Percentiles rank a stretch among this genome's conserved stretches.
phyloP scores from a whole-genome alignment of 2,113 vertebrate species.

The Ginglymostoma cirratum region DNA sequence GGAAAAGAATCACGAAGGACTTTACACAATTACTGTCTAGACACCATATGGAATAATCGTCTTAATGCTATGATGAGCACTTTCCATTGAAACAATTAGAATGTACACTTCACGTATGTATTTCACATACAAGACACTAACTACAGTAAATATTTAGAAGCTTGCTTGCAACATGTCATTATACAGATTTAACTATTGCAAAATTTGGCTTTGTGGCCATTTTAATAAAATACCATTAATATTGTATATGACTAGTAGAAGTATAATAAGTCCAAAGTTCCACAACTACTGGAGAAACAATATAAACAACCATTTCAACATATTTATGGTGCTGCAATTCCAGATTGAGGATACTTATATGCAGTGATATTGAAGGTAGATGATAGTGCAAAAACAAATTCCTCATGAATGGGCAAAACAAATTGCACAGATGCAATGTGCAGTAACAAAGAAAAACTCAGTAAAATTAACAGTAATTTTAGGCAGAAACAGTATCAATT shows the following conservation, averaged over 20 bases:
- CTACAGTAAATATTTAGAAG: background rate
- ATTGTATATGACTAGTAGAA: background rate
- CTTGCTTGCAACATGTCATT: background rate
- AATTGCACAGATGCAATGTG: background rate
- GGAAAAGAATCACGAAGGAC: background rate
- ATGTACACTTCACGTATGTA: background rate
- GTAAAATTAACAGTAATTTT: background rate
- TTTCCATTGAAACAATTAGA: background rate
- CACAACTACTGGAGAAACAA: background rate
- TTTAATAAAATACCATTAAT: background rate
- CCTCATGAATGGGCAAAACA: background rate
- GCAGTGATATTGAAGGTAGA: background rate
- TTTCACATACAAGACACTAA: conserved; percentile 16
- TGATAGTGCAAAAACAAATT: background rate
- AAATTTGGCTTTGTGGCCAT: background rate
- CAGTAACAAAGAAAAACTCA: background rate
- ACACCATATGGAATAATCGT: conserved; percentile 19
- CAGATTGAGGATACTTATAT: background rate
- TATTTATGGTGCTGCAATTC: background rate
- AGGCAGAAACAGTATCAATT: background rate
- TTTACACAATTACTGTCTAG: conserved; percentile 14
- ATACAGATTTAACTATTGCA: background rate
- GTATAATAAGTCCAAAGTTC: background rate
- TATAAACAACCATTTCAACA: background rate
- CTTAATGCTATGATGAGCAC: conserved; percentile 5